Base-by-base conservation (phyloP, 2,888 invertebrate species). In the Bruchidius siliquastri region DNA sequence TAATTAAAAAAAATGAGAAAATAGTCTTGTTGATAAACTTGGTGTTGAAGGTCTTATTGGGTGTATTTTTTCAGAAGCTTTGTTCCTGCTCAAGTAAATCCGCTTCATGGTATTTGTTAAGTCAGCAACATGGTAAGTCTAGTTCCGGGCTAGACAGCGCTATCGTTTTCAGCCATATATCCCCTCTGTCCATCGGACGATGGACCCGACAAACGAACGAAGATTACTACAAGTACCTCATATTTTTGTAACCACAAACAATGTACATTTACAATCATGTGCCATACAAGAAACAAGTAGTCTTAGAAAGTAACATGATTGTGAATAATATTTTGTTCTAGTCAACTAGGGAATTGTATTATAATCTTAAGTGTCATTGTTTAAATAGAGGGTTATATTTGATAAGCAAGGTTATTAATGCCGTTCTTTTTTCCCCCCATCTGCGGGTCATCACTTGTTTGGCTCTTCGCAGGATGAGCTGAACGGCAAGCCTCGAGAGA, bases 11-110 rank as follows among this genome's bases (percentile, higher is more conserved):
- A 76, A 80, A 76, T 72, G 71, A 69, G 73, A 73, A 73, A 21
- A 22, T 22, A 70, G n/a, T n/a, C n/a, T n/a, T 70, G 26, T 30
- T 49, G 22, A 30, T 72, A 79, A 81, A 80, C 82, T 80, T 85
- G 84, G 10, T 18, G 68, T 68, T 68, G 10, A 49, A 13, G 49
- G 88, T 90, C 90, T 91, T 89, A 91, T 89, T 91, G 91, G 92
- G 91, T 92, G 88, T 91, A 91, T 92, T 92, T 92, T 93, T 93
- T 91, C 92, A 92, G 92, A 92, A 92, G 88, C 89, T 74, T 88
- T 90, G 90, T 88, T 90, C 89, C 89, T 90, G 90, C 85, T 86
- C 86, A 86, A 90, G 90, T 90, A 88, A 84, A 82, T 84, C 86
- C 85, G 84, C 84, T 89, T 88, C 89, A 89, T 90, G 88, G 88